These are phyloP conservation scores for Meteorus sp. DNA, from an alignment of 1,140 invertebrate species.

Conservation along the genomic window DNA sequence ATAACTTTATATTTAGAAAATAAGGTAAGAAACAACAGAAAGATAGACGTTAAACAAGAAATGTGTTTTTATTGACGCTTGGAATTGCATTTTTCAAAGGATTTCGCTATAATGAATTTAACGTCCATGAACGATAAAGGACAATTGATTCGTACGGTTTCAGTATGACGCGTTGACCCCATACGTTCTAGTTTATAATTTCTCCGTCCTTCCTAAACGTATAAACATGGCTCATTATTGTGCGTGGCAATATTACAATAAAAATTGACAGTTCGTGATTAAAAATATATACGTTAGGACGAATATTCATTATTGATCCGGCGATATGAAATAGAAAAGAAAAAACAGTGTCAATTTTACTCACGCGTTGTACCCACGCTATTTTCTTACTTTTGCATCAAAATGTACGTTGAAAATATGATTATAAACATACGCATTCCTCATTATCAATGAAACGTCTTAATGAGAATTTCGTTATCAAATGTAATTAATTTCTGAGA, in stretches of 20 bases:
- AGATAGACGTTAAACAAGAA: no score
- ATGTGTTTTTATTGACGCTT: background rate
- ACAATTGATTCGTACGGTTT: conserved; percentile 14
- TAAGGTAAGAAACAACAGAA: background rate
- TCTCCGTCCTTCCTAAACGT: conserved; percentile 43
- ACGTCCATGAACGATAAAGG: background rate
- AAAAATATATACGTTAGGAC: background rate
- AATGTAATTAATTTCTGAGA: conserved; percentile 30
- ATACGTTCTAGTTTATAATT: conserved; percentile 34
- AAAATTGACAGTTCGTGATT: background rate
- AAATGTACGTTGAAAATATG: conserved; percentile 6
- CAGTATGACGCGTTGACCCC: conserved; percentile 4
- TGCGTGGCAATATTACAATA: no score
- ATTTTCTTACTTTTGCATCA: conserved; percentile 48
- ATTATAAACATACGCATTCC: background rate
- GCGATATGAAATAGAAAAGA: no score
- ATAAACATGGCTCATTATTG: conserved; percentile 26
- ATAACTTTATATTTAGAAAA: background rate
- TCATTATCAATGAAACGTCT: background rate
- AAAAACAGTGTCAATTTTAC: conserved; percentile 4
- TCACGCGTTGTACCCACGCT: conserved; percentile 32
- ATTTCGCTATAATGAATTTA: background rate
- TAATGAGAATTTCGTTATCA: conserved; percentile 17
- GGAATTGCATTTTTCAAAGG: background rate
- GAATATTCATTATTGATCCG: background rate